phyloP scores from a whole-genome alignment of 2,888 invertebrate species.

The Alsophila aescularia region DNA sequence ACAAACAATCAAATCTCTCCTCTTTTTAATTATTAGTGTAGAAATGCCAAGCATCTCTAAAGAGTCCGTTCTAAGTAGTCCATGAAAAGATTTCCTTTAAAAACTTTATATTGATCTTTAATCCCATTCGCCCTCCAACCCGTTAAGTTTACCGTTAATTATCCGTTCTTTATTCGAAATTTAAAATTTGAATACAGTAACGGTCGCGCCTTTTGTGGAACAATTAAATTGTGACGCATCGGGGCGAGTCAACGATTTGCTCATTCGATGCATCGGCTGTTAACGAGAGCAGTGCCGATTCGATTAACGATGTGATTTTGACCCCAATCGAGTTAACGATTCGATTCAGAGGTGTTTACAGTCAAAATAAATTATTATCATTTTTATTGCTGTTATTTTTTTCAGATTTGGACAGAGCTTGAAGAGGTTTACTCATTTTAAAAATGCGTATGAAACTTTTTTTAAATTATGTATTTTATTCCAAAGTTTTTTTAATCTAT shows the following conservation, averaged over 20 bases:
- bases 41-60: constrained; percentile 13
- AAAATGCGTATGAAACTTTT: too few species aligned
- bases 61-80: too few species aligned
- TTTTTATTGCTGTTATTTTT: constrained; percentile 6
- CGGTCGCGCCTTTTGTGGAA: constrained; percentile 69
- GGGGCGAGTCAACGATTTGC: constrained; percentile 45
- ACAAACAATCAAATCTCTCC: too few species aligned
- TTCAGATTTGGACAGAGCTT: neutral
- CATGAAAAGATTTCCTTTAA: constrained; percentile 30
- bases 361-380: constrained; percentile 18
- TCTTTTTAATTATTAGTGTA: neutral
- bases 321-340: constrained; percentile 20
- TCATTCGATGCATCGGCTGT: constrained; percentile 53
- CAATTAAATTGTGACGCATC: constrained; percentile 78
- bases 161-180: constrained; percentile 63
- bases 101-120: constrained; percentile 44
- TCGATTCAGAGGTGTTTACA: constrained; percentile 21
- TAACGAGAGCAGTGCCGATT: constrained; percentile 22
- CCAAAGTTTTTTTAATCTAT: too few species aligned
- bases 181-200: constrained; percentile 61
- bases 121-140: constrained; percentile 66
- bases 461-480: too few species aligned
- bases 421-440: neutral
- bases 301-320: constrained; percentile 30
- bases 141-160: constrained; percentile 81